Base-by-base conservation (phyloP, 1,140 invertebrate genomes). In the Euura lappo region DNA sequence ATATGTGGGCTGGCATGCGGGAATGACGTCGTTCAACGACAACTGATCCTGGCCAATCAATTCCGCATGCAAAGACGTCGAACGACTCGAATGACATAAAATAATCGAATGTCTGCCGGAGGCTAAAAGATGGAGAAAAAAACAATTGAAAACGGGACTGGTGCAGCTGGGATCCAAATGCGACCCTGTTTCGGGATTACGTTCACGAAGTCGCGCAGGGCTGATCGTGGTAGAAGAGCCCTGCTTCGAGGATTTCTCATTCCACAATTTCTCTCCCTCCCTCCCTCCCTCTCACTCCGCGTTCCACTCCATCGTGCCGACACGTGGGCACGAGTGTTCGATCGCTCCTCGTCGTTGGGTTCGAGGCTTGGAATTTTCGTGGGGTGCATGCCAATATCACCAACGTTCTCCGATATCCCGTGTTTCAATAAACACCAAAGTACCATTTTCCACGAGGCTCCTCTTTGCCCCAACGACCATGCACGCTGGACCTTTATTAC, bases 51-150 rank as follows among this genome's bases (percentile, higher is more conserved):
- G 44, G 10, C 66, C 66, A 28, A 44, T 68, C 66, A 68, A 68
- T 42, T 68, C 44, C 28, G 28, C 66, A 68, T 42, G 66, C 28
- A 68, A 68, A 44, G 44, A 28, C 13, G 42, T 42, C 13, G 7
- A 68, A 68, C 44, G 28, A 28, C 66, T 42, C 44, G 13, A 28
- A 42, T 42, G 66, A 28, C 66, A 44, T 8, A 60, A 68, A 42
- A 44, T 70, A 70, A 70, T 70, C 69, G 69, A 47, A 44, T 70
- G 45, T 70, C 69, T 45, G 69, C 45, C 45, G 45, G 4, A 10
- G 10, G 6, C 69, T 7, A n/a, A 45, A 44, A 44, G 69, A 47
- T 10, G 45, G 45, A 44, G 45, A 45, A 44, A 70, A 28, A 68
- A 68, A 68, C 66, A 68, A 68, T 68, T 68, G 66, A 68, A 42